phyloP scores from a whole-genome alignment of 64 coral and sea anemone genomes.

The Stylophora pistillata region DNA sequence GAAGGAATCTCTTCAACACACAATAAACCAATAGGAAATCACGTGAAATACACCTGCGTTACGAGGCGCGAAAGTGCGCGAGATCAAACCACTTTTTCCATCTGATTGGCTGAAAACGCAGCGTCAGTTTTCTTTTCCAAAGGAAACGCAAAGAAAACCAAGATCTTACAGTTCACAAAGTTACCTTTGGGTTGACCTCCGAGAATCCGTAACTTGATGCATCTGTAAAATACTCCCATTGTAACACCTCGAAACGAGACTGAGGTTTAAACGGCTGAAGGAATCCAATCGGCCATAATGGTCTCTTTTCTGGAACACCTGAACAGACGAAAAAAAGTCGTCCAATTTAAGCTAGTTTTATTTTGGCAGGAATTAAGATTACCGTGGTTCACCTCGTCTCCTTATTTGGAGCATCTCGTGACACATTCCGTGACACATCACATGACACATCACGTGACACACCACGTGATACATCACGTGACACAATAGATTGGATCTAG shows the following conservation, averaged over 20 bases:
- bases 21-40: no score
- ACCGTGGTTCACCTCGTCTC: neutral
- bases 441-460: neutral
- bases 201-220: slow-evolving; percentile 80
- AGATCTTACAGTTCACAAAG: neutral
- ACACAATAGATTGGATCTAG: no score
- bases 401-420: neutral
- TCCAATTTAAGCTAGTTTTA: neutral
- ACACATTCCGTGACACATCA: no score
- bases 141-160: neutral
- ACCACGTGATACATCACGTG: no score
- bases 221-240: slow-evolving; percentile 95
- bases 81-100: neutral
- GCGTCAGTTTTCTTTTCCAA: neutral
- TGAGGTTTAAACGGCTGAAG: slow-evolving; percentile 76
- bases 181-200: slow-evolving; percentile 78
- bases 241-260: slow-evolving; percentile 91
- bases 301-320: slow-evolving; percentile 90
- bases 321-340: neutral
- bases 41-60: no score
- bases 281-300: slow-evolving; percentile 92
- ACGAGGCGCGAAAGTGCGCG: neutral
- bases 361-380: neutral
- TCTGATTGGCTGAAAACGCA: no score
- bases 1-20: no score